These are phyloP conservation scores for Thymallus thymallus DNA, from an alignment of 2,113 vertebrate species.

Conservation along the genomic window DNA sequence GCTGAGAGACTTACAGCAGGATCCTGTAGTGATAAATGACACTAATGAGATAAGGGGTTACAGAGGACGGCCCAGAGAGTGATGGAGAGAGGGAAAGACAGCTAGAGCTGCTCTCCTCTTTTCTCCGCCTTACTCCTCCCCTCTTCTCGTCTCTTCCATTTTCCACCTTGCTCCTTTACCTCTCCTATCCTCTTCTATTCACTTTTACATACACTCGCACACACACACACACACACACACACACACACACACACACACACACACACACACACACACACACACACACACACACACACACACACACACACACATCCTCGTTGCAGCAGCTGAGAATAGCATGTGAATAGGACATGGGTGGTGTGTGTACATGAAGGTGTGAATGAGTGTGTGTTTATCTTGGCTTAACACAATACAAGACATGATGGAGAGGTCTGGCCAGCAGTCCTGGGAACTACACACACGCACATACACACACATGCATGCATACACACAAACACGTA, in stretches of 20 bases:
- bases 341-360: conserved; percentile 24
- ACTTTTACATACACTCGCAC: too few species aligned
- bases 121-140: too few species aligned
- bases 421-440: conserved; percentile 33
- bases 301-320: conserved; percentile 29
- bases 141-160: too few species aligned
- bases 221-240: too few species aligned
- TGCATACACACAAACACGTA: conserved; percentile 26
- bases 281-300: background rate
- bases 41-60: conserved; percentile 44
- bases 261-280: too few species aligned
- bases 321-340: conserved; percentile 53
- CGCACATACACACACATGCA: conserved; percentile 18
- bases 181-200: conserved; percentile 15
- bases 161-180: background rate
- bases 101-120: too few species aligned
- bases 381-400: conserved; percentile 48
- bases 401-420: conserved; percentile 35
- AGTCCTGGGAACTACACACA: conserved; percentile 54
- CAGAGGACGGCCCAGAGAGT: conserved; percentile 48
- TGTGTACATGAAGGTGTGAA: conserved; percentile 19
- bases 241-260: too few species aligned
- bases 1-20: conserved; percentile 65
- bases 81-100: conserved; percentile 17
- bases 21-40: conserved; percentile 28